phyloP scores from a whole-genome alignment of 2,888 invertebrate genomes.

The Zhuqinia jingwanae region DNA sequence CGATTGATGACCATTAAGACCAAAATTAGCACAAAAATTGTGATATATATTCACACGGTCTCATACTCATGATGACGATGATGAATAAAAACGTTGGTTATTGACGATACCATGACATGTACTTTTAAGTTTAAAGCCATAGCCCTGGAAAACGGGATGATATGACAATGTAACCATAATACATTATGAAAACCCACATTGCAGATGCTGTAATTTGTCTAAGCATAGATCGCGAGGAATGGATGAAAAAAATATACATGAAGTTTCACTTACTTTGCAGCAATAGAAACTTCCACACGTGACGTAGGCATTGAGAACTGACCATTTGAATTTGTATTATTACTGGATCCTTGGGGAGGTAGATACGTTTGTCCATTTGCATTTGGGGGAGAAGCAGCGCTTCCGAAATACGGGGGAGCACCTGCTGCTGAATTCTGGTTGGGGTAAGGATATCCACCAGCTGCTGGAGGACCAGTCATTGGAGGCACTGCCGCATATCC shows the following conservation, averaged over 20 bases:
- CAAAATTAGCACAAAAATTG: no score
- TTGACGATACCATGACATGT: no score
- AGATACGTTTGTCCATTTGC: conserved; percentile 2
- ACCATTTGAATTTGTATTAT: neutral
- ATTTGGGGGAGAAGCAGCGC: neutral
- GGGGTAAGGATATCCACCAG: neutral
- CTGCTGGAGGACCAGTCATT: neutral
- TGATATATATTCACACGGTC: no score
- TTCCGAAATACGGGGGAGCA: conserved; percentile 5
- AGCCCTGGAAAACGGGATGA: no score
- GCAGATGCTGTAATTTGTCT: no score
- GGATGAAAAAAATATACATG: no score
- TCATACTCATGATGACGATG: no score
- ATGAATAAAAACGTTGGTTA: no score
- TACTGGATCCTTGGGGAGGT: neutral
- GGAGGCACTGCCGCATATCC: neutral
- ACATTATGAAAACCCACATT: no score
- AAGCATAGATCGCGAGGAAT: neutral
- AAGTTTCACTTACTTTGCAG: conserved; percentile 71
- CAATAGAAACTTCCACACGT: conserved; percentile 61
- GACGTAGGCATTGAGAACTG: conserved; percentile 65
- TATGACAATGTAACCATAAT: no score
- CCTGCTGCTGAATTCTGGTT: conserved; percentile 1
- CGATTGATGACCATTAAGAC: no score
- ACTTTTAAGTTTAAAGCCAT: no score